Evolutionary conservation across 2,888 invertebrate species (phyloP), one percentile per base, ranked within the genome.

Genomic region (Lithosia quadra): DNA sequence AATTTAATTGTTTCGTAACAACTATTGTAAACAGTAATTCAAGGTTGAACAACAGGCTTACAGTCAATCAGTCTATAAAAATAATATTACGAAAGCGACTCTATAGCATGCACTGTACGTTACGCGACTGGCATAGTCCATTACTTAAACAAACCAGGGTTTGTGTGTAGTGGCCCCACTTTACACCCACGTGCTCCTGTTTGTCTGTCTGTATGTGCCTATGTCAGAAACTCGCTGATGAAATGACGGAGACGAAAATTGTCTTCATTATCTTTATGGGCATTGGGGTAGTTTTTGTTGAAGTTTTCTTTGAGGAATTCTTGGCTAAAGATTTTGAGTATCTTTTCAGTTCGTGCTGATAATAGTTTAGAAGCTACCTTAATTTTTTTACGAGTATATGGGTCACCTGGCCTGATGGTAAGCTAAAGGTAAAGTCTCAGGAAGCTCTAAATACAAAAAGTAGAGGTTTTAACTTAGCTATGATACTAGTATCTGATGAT

Each of bases 61-160:
- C 24, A 28, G 33, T n/a, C 33, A 36, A 36, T 34, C 11, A 39
- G 13, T 28, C 10, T 0, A 59, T 49, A 28, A 55, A 63, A 58
- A 65, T 18, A 21, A 9, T 0, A 64, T n/a, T 36, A 21, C 15
- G 33, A 7, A 33, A 34, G 13, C 71, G 0, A 64, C 88, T 90
- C 89, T 70, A 89, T 63, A 36, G 55, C 49, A 71, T 71, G 71
- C 68, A 13, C 18, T 83, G 77, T 76, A 67, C 78, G 43, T 56
- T 63, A 69, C 76, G 82, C 86, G 90, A 87, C 90, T 90, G 90
- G 89, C 90, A 88, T 85, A 91, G 93, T 92, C 93, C 94, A 94
- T 94, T 94, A 94, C 91, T 92, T 93, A 90, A 93, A 92, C 92
- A 94, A 94, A 94, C 92, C 81, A 78, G 77, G 83, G 73, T 82